phyloP scores from a whole-genome alignment of 2,888 invertebrate species.

The Pammene fasciana region DNA sequence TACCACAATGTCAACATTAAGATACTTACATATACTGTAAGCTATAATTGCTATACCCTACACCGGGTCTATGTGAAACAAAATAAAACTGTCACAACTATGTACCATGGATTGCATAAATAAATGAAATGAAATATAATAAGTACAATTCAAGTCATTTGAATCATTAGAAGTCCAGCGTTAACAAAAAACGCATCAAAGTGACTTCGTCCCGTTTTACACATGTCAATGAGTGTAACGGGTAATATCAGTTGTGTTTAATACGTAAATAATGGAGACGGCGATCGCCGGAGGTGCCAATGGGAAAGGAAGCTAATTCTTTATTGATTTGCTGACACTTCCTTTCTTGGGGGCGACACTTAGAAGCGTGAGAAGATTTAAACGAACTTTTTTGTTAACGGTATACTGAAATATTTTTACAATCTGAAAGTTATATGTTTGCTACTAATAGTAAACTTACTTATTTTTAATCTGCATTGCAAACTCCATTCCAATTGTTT shows the following conservation, averaged over 20 bases:
- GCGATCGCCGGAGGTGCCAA: slow-evolving; percentile 62
- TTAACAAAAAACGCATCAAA: slow-evolving; percentile 1
- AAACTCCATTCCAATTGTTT: no score
- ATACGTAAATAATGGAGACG: slow-evolving; percentile 64
- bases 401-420: neutral
- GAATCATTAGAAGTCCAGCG: slow-evolving; percentile 6
- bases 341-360: slow-evolving; percentile 28
- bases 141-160: no score
- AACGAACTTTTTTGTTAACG: slow-evolving; percentile 21
- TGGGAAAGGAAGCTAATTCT: slow-evolving; percentile 56
- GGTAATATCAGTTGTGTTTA: slow-evolving; percentile 48
- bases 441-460: no score
- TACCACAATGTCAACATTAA: no score
- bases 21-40: no score
- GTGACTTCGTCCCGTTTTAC: slow-evolving; percentile 9
- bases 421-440: no score
- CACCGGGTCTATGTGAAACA: no score
- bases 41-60: no score
- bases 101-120: no score
- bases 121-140: no score
- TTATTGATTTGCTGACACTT: slow-evolving; percentile 55
- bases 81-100: no score
- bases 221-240: slow-evolving; percentile 26
- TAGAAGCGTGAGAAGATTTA: slow-evolving; percentile 29
- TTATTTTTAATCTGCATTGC: no score